Base-by-base conservation (phyloP, 2,888 invertebrate genomes). In the Agonopterix heracliana region DNA sequence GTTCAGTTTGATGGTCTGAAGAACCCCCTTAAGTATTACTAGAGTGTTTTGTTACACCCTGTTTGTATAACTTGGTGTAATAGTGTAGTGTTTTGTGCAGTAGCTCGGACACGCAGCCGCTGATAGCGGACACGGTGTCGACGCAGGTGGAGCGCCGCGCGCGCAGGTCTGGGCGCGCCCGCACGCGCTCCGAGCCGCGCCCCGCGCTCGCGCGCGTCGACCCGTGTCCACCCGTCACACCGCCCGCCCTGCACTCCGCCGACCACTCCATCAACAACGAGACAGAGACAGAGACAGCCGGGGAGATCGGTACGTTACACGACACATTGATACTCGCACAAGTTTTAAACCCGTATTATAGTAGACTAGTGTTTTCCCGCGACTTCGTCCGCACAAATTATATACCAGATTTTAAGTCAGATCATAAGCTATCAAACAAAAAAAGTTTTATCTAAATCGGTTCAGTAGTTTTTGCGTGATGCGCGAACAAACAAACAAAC, bases 221-320 rank as follows among this genome's bases (percentile, higher is more conserved):
- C 12, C 41, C 38, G 1, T n/a, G n/a, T 11, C 40, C 13, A 13
- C 41, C 9, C 41, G 41, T 48, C 50, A 42, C 57, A 74, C 48
- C 87, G 85, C 71, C 41, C 12, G 9, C 7, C 2, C 50, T 53
- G 44, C 57, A 56, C 49, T 69, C 75, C 36, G 72, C 73, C 55
- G 66, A 75, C 49, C 87, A 86, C 71, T 88, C 90, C 59, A 90
- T 89, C 68, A 89, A 89, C 68, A 73, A 74, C 1, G 81, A 82
- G 35, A 43, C 52, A 2, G 52, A 53, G 1, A 81, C 80, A 0
- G 74, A 80, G 59, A 83, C 84, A 46, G 84, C 83, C 69, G 47
- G 55, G 55, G 43, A 4, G 26, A 26, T 26, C 26, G 26, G 26
- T 36, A 36, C 10, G 36, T 34, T 12, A 9, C 14, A 13, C 17